A percentile compares a stretch with the other conserved stretches of the same genome.
Evolutionary conservation across 2,797 vertebrate genomes (phyloP).

Genomic region (Ciconia nigra): DNA sequence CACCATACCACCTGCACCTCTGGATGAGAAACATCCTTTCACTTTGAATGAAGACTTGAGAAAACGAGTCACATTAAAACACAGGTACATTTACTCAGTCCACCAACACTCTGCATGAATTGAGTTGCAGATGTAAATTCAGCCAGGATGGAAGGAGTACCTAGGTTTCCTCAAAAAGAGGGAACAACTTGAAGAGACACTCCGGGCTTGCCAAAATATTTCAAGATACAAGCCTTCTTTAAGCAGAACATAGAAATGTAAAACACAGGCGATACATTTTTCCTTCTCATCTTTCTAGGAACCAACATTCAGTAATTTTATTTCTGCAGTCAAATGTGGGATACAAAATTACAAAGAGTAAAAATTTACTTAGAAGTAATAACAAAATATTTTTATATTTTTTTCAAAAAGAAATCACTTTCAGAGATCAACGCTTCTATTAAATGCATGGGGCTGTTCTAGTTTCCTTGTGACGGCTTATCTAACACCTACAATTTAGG

Average conservation of each 20-base stretch:
- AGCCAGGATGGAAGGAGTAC: background rate
- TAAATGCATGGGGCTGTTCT: background rate
- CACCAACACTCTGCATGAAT: background rate
- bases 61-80: background rate
- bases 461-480: background rate
- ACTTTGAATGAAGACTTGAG: background rate
- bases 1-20: background rate
- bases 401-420: background rate
- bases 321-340: background rate
- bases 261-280: background rate
- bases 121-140: background rate
- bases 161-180: background rate
- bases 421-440: background rate
- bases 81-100: background rate
- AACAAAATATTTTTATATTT: background rate
- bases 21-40: background rate
- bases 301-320: background rate
- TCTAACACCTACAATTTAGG: conserved; percentile 36
- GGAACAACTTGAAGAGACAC: background rate
- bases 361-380: conserved; percentile 21
- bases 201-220: background rate
- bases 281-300: conserved; percentile 12
- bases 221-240: background rate
- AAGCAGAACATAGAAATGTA: background rate
- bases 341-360: background rate